Evolutionary conservation across 2,888 invertebrate genomes (phyloP).

Genomic region (Hirtodrosophila duncani): DNA sequence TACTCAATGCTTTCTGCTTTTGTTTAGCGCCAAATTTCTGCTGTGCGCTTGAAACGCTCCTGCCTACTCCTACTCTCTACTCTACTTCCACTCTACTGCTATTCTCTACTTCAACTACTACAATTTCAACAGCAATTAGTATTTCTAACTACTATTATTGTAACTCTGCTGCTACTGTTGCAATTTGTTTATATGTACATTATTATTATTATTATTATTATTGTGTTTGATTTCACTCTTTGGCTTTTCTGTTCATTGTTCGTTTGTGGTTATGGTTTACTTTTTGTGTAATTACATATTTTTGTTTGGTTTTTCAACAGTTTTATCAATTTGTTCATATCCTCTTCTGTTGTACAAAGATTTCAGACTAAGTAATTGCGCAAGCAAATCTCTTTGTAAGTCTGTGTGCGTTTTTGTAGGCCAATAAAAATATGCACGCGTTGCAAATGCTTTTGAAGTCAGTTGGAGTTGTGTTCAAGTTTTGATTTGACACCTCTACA

Average conservation of each 20-base stretch:
- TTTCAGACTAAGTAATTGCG: conserved; percentile 57
- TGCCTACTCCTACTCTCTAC: conserved; percentile 31
- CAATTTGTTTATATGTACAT: too few species aligned
- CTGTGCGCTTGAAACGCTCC: conserved; percentile 62
- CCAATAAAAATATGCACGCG: conserved; percentile 18
- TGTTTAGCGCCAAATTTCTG: conserved; percentile 44
- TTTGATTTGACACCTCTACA: conserved; percentile 25
- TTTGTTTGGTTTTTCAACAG: conserved; percentile 13
- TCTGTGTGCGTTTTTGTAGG: conserved; percentile 32
- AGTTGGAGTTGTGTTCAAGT: not conserved
- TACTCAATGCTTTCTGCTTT: conserved; percentile 67
- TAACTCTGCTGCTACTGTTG: too few species aligned
- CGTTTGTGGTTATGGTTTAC: conserved; percentile 36
- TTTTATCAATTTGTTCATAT: not conserved
- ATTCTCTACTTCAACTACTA: conserved; percentile 11
- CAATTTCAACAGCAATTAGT: too few species aligned
- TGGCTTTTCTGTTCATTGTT: too few species aligned
- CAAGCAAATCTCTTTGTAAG: conserved; percentile 36
- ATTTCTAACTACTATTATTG: too few species aligned
- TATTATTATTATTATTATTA: too few species aligned
- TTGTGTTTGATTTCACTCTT: too few species aligned
- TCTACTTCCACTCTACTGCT: conserved; percentile 13
- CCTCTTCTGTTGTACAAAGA: conserved; percentile 54
- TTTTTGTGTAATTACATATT: conserved; percentile 20
- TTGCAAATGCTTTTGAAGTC: not conserved